Evolutionary conservation across 2,113 vertebrate species (phyloP).

Genomic region (Cephalopholis sonnerati): DNA sequence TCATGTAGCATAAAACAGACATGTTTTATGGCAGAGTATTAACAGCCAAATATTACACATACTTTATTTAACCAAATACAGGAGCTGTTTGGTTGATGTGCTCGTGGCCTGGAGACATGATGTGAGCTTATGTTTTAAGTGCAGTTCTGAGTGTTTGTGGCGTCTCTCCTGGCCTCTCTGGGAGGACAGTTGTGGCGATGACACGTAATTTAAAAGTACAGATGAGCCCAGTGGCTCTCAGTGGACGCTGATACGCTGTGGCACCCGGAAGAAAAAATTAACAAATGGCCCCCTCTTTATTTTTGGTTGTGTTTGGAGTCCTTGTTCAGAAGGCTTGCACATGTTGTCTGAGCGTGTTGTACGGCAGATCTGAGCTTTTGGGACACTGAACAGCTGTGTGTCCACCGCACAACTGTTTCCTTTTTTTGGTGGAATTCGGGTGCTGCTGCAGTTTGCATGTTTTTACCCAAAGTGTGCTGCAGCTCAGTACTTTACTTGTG

Average conservation of each 20-base stretch:
- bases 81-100: conserved; percentile 8
- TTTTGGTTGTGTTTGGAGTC: conserved; percentile 35
- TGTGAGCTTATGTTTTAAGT: conserved; percentile 67
- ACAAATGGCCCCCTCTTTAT: conserved; percentile 52
- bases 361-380: conserved; percentile 39
- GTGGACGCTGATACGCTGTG: conserved; percentile 72
- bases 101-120: conserved; percentile 40
- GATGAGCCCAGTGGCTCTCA: conserved; percentile 73
- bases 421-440: background rate
- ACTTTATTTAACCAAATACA: background rate
- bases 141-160: conserved; percentile 50
- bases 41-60: accelerated
- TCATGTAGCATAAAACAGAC: background rate
- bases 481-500: background rate
- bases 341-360: conserved; percentile 36
- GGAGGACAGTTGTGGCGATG: conserved; percentile 33
- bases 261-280: conserved; percentile 61
- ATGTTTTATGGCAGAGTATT: background rate
- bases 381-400: conserved; percentile 61
- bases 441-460: background rate
- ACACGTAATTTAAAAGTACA: conserved; percentile 73
- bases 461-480: background rate
- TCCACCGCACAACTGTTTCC: conserved; percentile 14
- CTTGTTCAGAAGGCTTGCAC: conserved; percentile 33
- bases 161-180: conserved; percentile 49